phyloP scores from a whole-genome alignment of 2,888 invertebrate species.

The Odontocolon sp. region DNA sequence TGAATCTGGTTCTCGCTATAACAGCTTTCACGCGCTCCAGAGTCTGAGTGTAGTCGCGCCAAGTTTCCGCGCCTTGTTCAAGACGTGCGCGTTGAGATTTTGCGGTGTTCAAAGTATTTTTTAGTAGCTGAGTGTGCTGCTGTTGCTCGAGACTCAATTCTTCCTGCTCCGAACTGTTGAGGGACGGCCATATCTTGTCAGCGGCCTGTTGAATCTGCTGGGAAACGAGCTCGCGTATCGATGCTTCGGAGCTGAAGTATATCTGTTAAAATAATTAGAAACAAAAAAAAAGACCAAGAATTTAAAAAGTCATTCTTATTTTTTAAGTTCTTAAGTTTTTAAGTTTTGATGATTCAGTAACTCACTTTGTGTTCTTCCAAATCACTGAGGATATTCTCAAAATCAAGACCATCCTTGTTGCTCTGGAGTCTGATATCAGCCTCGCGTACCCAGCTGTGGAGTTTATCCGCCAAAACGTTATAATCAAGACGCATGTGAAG shows the following conservation, averaged over 20 bases:
- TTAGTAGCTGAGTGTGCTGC: slow-evolving; percentile 89
- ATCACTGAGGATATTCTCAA: slow-evolving; percentile 91
- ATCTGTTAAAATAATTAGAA: slow-evolving; percentile 77
- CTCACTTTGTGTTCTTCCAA: slow-evolving; percentile 91
- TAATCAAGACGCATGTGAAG: slow-evolving; percentile 90
- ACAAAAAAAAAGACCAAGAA: neutral
- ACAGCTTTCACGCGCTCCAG: slow-evolving; percentile 90
- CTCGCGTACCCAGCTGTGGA: slow-evolving; percentile 92
- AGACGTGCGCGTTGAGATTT: slow-evolving; percentile 90
- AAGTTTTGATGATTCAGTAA: neutral
- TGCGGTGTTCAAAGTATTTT: slow-evolving; percentile 92
- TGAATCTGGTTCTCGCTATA: slow-evolving; percentile 88
- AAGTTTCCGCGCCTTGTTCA: slow-evolving; percentile 91
- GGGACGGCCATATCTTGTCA: slow-evolving; percentile 94
- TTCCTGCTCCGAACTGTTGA: slow-evolving; percentile 90
- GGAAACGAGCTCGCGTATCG: slow-evolving; percentile 90
- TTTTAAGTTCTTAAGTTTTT: too few species aligned
- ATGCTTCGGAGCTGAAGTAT: slow-evolving; percentile 90
- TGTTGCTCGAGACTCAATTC: slow-evolving; percentile 91
- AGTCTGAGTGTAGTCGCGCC: slow-evolving; percentile 91
- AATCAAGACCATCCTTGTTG: slow-evolving; percentile 93
- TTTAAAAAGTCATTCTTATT: too few species aligned
- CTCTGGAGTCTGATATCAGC: slow-evolving; percentile 89
- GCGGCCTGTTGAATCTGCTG: slow-evolving; percentile 92
- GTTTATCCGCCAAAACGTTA: slow-evolving; percentile 88